Percentiles rank a stretch among this genome's conserved stretches.
phyloP scores from a whole-genome alignment of 2,113 vertebrate genomes.

The Nyctibius bracteatus region DNA sequence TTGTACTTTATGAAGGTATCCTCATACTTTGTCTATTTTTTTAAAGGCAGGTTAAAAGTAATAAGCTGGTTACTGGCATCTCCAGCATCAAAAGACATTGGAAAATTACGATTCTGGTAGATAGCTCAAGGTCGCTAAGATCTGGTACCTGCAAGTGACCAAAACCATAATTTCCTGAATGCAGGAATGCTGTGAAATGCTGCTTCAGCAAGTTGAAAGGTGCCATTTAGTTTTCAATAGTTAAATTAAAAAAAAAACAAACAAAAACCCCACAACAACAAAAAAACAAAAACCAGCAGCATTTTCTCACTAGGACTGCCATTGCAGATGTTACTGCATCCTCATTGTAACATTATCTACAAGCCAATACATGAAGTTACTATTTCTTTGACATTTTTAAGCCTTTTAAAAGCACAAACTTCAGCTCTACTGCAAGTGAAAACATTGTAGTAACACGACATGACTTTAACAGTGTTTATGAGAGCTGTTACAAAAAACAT shows the following conservation, averaged over 20 bases:
- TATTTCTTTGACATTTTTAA: background rate
- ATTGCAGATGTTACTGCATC: background rate
- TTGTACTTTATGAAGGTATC: background rate
- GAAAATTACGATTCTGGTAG: background rate
- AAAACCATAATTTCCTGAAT: background rate
- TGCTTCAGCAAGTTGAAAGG: background rate
- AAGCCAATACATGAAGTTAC: background rate
- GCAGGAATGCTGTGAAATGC: background rate
- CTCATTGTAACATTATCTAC: background rate
- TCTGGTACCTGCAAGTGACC: background rate
- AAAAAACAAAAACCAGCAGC: background rate
- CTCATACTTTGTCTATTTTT: background rate
- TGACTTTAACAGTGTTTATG: background rate
- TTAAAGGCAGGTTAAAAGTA: background rate
- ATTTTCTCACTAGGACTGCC: background rate
- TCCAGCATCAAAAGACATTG: fast-evolving
- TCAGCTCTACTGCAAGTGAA: background rate
- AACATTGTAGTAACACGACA: background rate
- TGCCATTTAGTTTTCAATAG: background rate
- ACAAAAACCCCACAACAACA: too few relatives aligned
- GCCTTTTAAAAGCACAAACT: background rate
- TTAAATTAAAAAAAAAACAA: background rate
- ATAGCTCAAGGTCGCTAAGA: background rate
- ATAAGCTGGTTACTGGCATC: background rate
- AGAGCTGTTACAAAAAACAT: background rate